Evolutionary conservation across 2,888 invertebrate genomes (phyloP), one percentile per base, ranked within the genome.

Genomic region (Leptinotarsa peninsularis): DNA sequence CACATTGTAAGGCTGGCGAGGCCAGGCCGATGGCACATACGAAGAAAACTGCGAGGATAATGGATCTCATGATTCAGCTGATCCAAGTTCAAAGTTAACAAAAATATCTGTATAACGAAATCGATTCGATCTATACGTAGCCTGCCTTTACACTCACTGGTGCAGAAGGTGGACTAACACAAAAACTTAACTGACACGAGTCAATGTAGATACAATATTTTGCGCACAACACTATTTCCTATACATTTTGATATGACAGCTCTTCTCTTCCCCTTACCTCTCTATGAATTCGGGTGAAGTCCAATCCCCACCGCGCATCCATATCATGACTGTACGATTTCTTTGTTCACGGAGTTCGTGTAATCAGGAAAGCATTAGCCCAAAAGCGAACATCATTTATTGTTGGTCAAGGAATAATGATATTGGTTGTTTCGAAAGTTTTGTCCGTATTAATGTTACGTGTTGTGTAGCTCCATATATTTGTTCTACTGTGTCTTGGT

Each of bases 131-230:
- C 17, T 58, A 21, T 66, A 50, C 43, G 56, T 71, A 76, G 85
- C 85, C 90, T 89, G 92, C 95, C 95, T 95, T 95, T 95, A 95
- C 94, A 94, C 95, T 90, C 95, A 95, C 95, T 95, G 95, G 95
- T 91, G 93, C 91, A 95, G 95, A 95, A 95, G 95, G 94, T 93
- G 76, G 90, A 91, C 91, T 86, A 85, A 82, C 76, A 79, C 76
- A 82, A 79, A 79, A 76, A 78, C 78, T 73, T 71, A 79, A 80
- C 78, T 73, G 58, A 50, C 18, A 56, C 27, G 66, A 72, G 70
- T 73, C 72, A 60, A 69, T 71, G 72, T 76, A 76, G 69, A 73
- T 72, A 78, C 54, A 76, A 73, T 75, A 78, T 79, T 79, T 81
- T 85, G 83, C 85, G 79, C 85, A 84, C 83, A 78, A 78, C 81